Base-by-base conservation (phyloP, 2,113 vertebrate species). In the Dromaius novaehollandiae region DNA sequence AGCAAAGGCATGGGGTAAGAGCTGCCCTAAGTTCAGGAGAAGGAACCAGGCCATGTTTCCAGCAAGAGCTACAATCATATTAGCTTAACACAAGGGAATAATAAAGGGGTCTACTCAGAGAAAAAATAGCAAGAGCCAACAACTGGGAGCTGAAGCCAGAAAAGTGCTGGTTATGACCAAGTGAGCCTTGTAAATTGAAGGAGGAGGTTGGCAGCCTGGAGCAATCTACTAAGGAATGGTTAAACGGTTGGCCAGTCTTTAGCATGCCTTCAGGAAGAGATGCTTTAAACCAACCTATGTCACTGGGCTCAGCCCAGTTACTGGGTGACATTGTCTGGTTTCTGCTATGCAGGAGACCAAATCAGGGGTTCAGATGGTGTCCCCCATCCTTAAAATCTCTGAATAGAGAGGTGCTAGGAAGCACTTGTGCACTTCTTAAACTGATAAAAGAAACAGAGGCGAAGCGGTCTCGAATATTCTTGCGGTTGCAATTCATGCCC, bases 111-210 rank as follows among this genome's bases (percentile, higher is more conserved):
- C 65, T 80, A 87, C 63, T 92, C n/a, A 61, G 40, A 78, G 82
- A 19, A 82, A 42, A 91, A 61, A 13, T 2, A 48, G 22, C 46
- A 76, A 55, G 77, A 89, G 75, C 91, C 78, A 88, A 85, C 26
- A 82, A 46, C 58, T 66, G 32, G 50, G 40, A 92, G 34, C 22
- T 50, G 63, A 88, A 91, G 92, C 92, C 58, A 95, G 90, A 82
- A 86, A 82, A 13, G 0, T 15, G 0, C 38, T 85, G 66, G 91
- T 95, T 88, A 94, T 1, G 7, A 89, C 93, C 75, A 94, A 96
- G 85, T 50, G 89, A 94, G 76, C 63, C 90, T 91, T 93, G 75
- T 91, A 90, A 96, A 95, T 81, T 58, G 92, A 83, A 96, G 36
- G 68, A 40, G 75, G 71, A 83, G 46, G 61, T 70, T 90, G 93